Conservation (phyloP, 2,113 vertebrate genomes). For the Enhydra lutris region DNA sequence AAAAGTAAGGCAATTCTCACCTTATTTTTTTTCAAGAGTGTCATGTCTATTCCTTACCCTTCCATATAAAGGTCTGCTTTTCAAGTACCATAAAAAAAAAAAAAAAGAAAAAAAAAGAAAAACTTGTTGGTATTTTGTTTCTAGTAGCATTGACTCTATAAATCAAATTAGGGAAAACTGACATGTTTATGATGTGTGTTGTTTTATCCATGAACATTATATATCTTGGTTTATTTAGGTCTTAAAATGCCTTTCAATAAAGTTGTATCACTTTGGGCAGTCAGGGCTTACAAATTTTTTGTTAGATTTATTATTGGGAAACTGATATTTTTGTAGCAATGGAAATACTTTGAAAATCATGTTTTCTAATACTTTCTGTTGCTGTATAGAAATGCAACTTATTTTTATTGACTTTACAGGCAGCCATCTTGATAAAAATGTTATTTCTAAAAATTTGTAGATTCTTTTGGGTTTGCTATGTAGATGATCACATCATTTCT, state of each 20-base stretch:
- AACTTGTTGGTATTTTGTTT: background rate
- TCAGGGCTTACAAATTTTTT: background rate
- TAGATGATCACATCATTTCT: background rate
- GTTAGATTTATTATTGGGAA: background rate
- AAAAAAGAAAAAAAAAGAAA: too few relatives aligned
- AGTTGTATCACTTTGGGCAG: background rate
- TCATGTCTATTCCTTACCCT: background rate
- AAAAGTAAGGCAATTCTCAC: background rate
- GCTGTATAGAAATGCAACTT: background rate
- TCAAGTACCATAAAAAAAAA: background rate
- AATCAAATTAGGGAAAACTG: background rate
- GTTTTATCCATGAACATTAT: background rate
- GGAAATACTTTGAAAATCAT: background rate
- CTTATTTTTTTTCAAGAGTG: background rate
- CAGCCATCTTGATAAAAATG: background rate
- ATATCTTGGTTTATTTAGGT: background rate
- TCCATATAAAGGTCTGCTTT: conserved; percentile 1
- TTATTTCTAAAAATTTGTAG: background rate
- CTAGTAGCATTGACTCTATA: background rate
- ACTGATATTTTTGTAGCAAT: background rate
- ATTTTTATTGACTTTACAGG: background rate
- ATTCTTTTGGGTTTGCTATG: background rate
- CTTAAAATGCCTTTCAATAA: background rate
- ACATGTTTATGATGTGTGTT: background rate
- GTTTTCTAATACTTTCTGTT: background rate